Evolutionary conservation across 2,888 invertebrate genomes (phyloP).

Genomic region (Acleris sparsana): DNA sequence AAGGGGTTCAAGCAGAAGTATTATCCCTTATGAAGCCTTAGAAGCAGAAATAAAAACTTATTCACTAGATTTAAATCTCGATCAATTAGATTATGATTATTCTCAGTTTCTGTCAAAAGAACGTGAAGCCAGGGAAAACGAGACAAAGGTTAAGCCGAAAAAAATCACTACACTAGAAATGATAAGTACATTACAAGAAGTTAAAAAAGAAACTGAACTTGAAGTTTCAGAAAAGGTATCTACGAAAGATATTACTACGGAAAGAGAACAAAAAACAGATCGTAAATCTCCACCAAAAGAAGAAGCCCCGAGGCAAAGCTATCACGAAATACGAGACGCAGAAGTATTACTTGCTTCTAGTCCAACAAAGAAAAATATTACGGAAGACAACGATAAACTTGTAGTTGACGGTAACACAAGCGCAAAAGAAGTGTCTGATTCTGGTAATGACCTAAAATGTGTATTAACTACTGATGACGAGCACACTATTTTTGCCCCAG

Average conservation of each 20-base stretch:
- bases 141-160: slow-evolving; percentile 1
- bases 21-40: slow-evolving; percentile 63
- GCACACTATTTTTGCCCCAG: neutral
- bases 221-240: too few relatives aligned
- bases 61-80: slow-evolving; percentile 61
- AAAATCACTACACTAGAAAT: neutral
- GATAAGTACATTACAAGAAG: neutral
- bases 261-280: neutral
- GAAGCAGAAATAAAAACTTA: slow-evolving; percentile 68
- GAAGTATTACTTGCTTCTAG: slow-evolving; percentile 35
- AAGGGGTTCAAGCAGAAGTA: slow-evolving; percentile 38
- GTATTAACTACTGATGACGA: neutral
- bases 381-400: neutral
- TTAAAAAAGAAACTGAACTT: neutral
- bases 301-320: slow-evolving; percentile 42
- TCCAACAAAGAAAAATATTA: neutral
- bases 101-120: slow-evolving; percentile 51
- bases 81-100: slow-evolving; percentile 65
- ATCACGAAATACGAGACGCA: slow-evolving; percentile 43
- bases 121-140: slow-evolving; percentile 36
- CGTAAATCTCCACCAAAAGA: slow-evolving; percentile 38
- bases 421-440: too few relatives aligned
- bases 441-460: neutral
- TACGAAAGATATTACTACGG: too few relatives aligned
- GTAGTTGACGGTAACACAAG: too few relatives aligned